Conservation (phyloP, 2,797 vertebrate genomes). For the Alca torda region DNA sequence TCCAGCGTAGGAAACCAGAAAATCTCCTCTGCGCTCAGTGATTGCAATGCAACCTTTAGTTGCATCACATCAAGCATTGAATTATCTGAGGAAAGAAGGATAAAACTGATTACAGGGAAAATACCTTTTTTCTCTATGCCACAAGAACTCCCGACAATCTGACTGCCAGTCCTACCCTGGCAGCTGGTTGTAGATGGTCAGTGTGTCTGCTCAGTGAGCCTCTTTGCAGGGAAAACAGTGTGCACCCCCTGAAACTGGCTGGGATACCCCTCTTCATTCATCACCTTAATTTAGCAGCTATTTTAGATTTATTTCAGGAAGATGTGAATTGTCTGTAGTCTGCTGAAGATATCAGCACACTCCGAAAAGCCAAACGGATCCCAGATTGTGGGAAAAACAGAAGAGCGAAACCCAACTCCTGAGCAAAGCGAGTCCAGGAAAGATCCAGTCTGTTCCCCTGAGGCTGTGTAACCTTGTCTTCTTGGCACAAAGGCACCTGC, state of each 20-base stretch:
- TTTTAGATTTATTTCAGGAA: neutral
- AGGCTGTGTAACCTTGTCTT: slow-evolving; percentile 72
- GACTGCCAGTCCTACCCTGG: neutral
- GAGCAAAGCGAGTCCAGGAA: neutral
- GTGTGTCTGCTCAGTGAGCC: neutral
- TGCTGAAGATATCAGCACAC: neutral
- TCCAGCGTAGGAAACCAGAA: neutral
- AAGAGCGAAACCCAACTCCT: neutral
- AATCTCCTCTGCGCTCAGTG: neutral
- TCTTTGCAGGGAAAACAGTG: neutral
- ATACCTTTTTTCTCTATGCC: neutral
- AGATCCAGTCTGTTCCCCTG: neutral
- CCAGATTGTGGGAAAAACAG: neutral
- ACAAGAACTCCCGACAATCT: neutral
- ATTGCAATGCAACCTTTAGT: neutral
- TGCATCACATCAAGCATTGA: neutral
- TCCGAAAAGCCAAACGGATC: neutral
- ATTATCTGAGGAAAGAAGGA: neutral
- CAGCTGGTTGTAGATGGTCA: neutral
- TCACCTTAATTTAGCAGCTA: neutral
- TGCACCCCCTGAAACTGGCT: neutral
- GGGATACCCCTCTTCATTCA: neutral
- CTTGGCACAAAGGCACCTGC: slow-evolving; percentile 72
- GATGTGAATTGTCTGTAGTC: neutral
- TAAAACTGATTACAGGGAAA: neutral